phyloP scores from a whole-genome alignment of 2,888 invertebrate species.

The Amorpha juglandis region DNA sequence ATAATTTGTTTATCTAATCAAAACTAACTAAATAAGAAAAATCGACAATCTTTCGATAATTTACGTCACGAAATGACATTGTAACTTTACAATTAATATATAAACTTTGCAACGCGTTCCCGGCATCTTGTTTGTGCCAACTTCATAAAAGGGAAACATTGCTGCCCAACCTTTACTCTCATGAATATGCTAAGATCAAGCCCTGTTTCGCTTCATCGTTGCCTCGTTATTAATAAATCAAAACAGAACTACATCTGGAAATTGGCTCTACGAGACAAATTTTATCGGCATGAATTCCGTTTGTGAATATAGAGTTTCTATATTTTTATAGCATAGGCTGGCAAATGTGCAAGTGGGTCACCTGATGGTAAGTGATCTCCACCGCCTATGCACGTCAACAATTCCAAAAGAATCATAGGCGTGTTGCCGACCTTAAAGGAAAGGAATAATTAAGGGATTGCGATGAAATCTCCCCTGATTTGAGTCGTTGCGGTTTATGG shows the following conservation, averaged over 20 bases:
- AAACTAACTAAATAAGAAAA: no score
- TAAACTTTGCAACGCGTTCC: not conserved
- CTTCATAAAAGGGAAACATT: conserved; percentile 33
- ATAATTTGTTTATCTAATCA: no score
- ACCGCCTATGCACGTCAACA: no score
- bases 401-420: no score
- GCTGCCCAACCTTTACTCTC: conserved; percentile 32
- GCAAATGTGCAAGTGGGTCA: no score
- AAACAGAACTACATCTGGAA: not conserved
- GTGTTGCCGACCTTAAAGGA: no score
- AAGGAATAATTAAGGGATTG: no score
- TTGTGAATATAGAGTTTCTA: not conserved
- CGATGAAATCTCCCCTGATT: no score
- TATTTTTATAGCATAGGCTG: no score
- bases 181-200: conserved; percentile 40
- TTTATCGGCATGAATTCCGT: not conserved
- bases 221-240: conserved; percentile 35
- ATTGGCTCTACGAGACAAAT: not conserved
- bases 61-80: not conserved
- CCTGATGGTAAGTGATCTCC: no score
- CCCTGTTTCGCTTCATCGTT: conserved; percentile 33
- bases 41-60: not conserved
- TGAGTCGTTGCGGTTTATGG: no score
- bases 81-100: not conserved
- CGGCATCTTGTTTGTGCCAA: not conserved